Base-by-base conservation (phyloP, 2,797 vertebrate genomes). In the Yasuhikotakia modesta region DNA sequence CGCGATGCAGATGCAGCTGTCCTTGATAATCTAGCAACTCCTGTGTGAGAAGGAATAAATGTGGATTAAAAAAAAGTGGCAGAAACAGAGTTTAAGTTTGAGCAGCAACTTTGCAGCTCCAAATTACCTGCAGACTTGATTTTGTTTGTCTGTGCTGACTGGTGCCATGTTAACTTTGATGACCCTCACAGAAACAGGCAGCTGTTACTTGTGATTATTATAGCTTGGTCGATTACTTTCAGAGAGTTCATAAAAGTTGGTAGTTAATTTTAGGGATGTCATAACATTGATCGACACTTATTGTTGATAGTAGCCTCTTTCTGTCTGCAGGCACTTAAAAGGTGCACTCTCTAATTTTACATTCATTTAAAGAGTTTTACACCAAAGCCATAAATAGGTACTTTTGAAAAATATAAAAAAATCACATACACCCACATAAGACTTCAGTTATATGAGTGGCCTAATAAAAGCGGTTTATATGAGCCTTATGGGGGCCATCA, bases 21-120 rank as follows among this genome's bases (percentile, higher is more conserved):
- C 74, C 81, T 79, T 83, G 70, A 82, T 70, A 87, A 77, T 64
- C 22, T 70, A 70, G 72, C 53, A 77, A 52, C 69, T 83, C 68
- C 30, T 67, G 27, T 27, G 43, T 30, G 30, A 50, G 63, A 70
- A 50, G 24, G 77, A 65, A 6, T 5, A 27, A 45, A 48, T 58
- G 50, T 14, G 50, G 19, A 58, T 53, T 13, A 71, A 50, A 64
- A 55, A 48, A 55, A 68, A 27, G 4, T 4, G 4, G 27, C 27
- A 27, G 27, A 27, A 68, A 46, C 70, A 71, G 70, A 55, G 32
- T 50, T 2, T 27, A 27, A 27, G 4, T 27, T 27, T 27, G 27
- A 65, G 48, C 57, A 10, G 50, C 57, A 53, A 39, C 21, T 64
- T 45, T 21, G 45, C 4, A 50, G 24, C 48, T 19, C 14, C n/a